A percentile compares a stretch with the other conserved stretches of the same genome.
phyloP scores from a whole-genome alignment of 2,888 invertebrate genomes.

The Griposia aprilina region DNA sequence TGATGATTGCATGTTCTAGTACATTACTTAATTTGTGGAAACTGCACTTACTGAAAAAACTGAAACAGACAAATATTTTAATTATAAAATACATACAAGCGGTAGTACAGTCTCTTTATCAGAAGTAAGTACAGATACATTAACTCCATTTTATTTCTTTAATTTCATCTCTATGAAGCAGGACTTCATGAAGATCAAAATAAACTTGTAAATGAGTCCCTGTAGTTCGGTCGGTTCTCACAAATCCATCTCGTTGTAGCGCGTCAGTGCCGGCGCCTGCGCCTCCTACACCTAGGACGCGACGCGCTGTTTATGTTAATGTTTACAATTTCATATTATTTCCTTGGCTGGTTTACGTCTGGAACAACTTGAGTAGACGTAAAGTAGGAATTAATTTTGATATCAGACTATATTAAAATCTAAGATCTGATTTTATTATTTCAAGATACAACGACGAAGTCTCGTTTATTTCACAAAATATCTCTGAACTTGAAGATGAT shows the following conservation, averaged over 20 bases:
- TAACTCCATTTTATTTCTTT: background rate
- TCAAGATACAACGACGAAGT: background rate
- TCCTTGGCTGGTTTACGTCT: slow-evolving; percentile 46
- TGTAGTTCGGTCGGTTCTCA: slow-evolving; percentile 59
- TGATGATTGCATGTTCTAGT: background rate
- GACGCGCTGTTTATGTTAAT: slow-evolving; percentile 62
- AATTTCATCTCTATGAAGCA: background rate
- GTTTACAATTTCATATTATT: slow-evolving; percentile 59
- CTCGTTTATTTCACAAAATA: background rate
- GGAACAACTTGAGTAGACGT: slow-evolving; percentile 35
- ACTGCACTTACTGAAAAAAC: background rate
- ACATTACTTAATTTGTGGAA: background rate
- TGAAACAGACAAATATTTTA: background rate
- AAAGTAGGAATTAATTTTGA: slow-evolving; percentile 32
- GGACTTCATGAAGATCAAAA: background rate
- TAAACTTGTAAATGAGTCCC: slow-evolving; percentile 49
- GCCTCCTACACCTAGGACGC: slow-evolving; percentile 60
- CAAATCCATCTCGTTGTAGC: slow-evolving; percentile 61
- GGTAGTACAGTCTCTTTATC: background rate
- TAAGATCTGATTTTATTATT: background rate
- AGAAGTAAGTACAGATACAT: background rate
- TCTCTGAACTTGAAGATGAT: background rate
- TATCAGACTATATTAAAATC: slow-evolving; percentile 26
- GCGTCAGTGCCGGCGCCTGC: slow-evolving; percentile 62
- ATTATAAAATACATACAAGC: no score